Conservation (phyloP, 2,888 invertebrate genomes). For the Oligia fasciuncula region DNA sequence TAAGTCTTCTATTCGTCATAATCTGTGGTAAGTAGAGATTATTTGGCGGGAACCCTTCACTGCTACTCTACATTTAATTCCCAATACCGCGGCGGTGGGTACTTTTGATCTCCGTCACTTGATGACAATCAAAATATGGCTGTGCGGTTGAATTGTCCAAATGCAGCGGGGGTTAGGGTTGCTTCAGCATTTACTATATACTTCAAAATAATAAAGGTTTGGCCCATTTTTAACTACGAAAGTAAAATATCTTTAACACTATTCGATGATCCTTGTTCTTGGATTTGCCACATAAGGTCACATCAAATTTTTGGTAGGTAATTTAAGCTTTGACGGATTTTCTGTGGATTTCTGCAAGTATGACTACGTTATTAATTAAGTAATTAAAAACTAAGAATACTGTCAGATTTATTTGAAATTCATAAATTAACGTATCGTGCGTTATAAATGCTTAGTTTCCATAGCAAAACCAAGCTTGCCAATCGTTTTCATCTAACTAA, state of each 20-base stretch:
- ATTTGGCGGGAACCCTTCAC: constrained; percentile 20
- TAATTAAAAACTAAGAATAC: not conserved
- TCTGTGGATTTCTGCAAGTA: not conserved
- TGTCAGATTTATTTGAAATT: not conserved
- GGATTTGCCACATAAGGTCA: not conserved
- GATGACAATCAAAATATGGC: constrained; percentile 60
- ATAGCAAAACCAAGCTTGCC: not conserved
- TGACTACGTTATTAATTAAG: not conserved
- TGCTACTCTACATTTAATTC: constrained; percentile 40
- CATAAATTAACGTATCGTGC: not conserved
- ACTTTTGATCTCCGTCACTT: constrained; percentile 54
- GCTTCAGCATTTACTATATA: not conserved
- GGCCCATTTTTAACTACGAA: no score
- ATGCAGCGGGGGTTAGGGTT: constrained; percentile 39
- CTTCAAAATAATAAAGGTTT: not conserved
- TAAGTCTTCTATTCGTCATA: not conserved
- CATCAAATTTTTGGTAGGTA: not conserved
- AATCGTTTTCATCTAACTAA: constrained; percentile 8
- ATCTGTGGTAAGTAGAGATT: not conserved
- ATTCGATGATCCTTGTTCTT: not conserved
- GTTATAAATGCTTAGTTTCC: not conserved
- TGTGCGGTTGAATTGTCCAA: constrained; percentile 57
- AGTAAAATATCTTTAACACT: not conserved
- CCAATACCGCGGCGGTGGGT: constrained; percentile 20
- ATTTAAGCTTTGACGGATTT: no score